Percentiles rank a stretch among this genome's conserved stretches.
Evolutionary conservation across 2,888 invertebrate species (phyloP).

Genomic region (Encarsia formosa): DNA sequence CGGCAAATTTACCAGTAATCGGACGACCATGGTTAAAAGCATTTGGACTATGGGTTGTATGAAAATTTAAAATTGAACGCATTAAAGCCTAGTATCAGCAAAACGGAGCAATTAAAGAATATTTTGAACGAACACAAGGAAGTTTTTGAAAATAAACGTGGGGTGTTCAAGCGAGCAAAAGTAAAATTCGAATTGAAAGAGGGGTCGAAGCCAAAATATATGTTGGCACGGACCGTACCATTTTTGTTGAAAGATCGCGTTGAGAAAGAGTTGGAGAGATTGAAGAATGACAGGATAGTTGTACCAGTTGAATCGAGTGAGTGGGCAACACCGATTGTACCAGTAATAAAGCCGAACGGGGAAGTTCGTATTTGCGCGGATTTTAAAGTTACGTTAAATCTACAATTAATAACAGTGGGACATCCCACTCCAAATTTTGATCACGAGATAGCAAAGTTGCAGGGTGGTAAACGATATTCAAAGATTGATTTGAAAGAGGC

Average conservation of each 20-base stretch:
- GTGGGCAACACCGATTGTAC: slow-evolving; percentile 42
- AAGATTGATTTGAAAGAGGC: slow-evolving; percentile 30
- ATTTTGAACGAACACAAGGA: background rate
- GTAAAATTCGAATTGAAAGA: slow-evolving; percentile 16
- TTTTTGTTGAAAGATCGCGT: slow-evolving; percentile 12
- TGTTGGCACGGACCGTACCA: slow-evolving; percentile 11
- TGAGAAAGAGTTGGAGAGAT: slow-evolving; percentile 8
- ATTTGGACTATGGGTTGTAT: background rate
- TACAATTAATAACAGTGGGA: slow-evolving; percentile 31
- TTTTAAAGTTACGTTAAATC: slow-evolving; percentile 37
- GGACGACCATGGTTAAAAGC: background rate
- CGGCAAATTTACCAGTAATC: background rate
- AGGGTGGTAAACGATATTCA: slow-evolving; percentile 22
- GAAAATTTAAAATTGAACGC: background rate
- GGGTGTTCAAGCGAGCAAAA: slow-evolving; percentile 2
- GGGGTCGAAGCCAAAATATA: slow-evolving; percentile 6
- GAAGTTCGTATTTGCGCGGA: slow-evolving; percentile 33
- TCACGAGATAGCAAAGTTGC: slow-evolving; percentile 30
- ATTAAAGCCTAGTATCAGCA: background rate
- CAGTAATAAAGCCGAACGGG: slow-evolving; percentile 34
- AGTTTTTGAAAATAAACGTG: background rate
- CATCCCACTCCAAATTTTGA: slow-evolving; percentile 34
- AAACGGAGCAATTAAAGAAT: background rate
- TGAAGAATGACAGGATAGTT: background rate
- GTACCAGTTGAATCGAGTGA: slow-evolving; percentile 30